Evolutionary conservation across 2,888 invertebrate genomes (phyloP), one percentile per base, ranked within the genome.

Genomic region (Zygogramma bicolorata): DNA sequence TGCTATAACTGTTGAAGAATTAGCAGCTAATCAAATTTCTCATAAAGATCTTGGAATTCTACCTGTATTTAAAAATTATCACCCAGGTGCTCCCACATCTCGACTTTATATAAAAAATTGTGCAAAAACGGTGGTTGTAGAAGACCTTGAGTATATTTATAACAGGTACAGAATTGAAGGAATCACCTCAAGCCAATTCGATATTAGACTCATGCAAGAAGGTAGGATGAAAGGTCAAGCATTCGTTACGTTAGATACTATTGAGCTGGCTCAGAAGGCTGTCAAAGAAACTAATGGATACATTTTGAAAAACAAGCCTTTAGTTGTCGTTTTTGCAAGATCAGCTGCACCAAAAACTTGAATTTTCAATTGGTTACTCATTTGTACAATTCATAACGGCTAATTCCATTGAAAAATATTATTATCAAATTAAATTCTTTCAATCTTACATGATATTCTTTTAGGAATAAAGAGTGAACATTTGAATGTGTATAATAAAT

Each of bases 161-260:
- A 92, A 91, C 71, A 89, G 93, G 65, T 97, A 93, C 83, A 84
- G 88, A 2, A 83, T 88, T 5, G 78, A 80, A 7, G 79, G 88
- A 59, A 88, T 89, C 62, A 79, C 72, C 18, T 85, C 87, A 8
- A 88, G 88, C 73, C 88, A 88, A 57, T 90, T 92, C 86, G 90
- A 91, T 85, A 91, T 97, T 3, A 90, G 94, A 79, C 89, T 97
- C 13, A 96, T 98, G 97, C 95, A 95, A 84, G 95, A 96, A 86
- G 98, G 98, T 0, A 90, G 96, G 82, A 97, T 98, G 97, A 98
- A 97, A 87, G 97, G 97, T 0, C 98, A 98, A 87, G 97, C 96
- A 0, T 98, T 98, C 89, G 90, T 98, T 0, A 95, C 95, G 0
- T 89, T 97, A 67, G 94, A 95, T 65, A 91, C 89, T 81, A 89